Evolutionary conservation across 2,888 invertebrate species (phyloP).

Genomic region (Himalopsyche kuldschensis): DNA sequence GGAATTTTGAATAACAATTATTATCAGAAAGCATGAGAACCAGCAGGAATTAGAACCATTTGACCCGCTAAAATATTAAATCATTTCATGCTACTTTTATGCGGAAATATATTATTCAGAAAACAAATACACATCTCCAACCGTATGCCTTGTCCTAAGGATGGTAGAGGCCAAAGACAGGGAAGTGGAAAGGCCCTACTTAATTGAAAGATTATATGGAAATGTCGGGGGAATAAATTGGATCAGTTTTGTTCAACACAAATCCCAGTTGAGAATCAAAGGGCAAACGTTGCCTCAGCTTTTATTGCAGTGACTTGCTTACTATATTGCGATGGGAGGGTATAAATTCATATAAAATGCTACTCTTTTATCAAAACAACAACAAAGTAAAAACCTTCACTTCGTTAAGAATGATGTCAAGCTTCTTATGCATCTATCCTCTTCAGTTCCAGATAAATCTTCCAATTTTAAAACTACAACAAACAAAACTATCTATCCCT

Average conservation of each 20-base stretch:
- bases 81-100: not conserved
- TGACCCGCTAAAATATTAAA: not conserved
- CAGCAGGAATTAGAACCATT: not conserved
- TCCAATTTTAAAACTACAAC: no score
- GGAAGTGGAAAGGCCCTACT: conserved; percentile 5
- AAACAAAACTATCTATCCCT: no score
- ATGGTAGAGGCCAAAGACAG: not conserved
- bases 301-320: not conserved
- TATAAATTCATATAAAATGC: no score
- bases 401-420: no score
- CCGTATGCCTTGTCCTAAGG: not conserved
- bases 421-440: no score
- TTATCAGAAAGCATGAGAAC: no score
- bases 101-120: not conserved
- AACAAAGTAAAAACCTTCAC: no score
- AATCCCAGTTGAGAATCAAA: conserved; percentile 25
- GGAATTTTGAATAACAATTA: no score
- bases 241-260: conserved; percentile 21
- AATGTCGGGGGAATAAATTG: conserved; percentile 30
- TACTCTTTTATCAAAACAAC: no score
- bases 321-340: no score
- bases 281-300: not conserved
- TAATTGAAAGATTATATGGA: conserved; percentile 33
- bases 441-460: no score
- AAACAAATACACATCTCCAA: not conserved